These are phyloP conservation scores for Fringilla coelebs DNA, from an alignment of 2,797 vertebrate genomes.

Conservation along the genomic window DNA sequence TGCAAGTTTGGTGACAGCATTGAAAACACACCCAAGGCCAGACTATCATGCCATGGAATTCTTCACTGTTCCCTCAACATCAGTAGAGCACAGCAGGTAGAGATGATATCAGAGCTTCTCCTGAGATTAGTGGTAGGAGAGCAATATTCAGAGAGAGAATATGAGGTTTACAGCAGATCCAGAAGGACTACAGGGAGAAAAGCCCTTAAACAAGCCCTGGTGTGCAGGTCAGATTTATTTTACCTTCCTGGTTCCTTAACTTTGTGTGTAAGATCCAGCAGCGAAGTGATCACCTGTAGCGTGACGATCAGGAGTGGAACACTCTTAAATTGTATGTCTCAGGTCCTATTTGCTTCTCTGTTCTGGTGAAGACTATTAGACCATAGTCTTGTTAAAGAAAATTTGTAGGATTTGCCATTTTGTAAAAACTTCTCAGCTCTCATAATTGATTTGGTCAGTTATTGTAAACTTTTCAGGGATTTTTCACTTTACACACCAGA, in stretches of 20 bases:
- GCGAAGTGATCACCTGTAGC: neutral
- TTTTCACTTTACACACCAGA: neutral
- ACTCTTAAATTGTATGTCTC: rapidly evolving
- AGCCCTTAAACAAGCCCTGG: neutral
- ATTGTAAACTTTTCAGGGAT: neutral
- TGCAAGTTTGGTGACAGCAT: rapidly evolving
- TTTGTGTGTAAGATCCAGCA: neutral
- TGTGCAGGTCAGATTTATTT: neutral
- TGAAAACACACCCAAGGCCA: neutral
- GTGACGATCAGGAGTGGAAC: neutral
- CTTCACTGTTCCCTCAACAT: rapidly evolving
- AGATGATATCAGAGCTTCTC: neutral
- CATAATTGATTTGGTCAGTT: neutral
- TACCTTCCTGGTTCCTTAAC: neutral
- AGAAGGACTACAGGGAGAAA: neutral
- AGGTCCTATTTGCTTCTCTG: neutral
- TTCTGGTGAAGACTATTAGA: neutral
- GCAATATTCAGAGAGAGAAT: neutral
- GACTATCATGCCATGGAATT: neutral
- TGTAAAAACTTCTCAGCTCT: neutral
- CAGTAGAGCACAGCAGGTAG: neutral
- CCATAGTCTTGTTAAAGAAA: neutral
- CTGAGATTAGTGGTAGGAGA: neutral
- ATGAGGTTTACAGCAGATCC: neutral
- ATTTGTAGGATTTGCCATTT: neutral